Evolutionary conservation across 2,888 invertebrate genomes (phyloP), one percentile per base, ranked within the genome.

Genomic region (Notodonta ziczac): DNA sequence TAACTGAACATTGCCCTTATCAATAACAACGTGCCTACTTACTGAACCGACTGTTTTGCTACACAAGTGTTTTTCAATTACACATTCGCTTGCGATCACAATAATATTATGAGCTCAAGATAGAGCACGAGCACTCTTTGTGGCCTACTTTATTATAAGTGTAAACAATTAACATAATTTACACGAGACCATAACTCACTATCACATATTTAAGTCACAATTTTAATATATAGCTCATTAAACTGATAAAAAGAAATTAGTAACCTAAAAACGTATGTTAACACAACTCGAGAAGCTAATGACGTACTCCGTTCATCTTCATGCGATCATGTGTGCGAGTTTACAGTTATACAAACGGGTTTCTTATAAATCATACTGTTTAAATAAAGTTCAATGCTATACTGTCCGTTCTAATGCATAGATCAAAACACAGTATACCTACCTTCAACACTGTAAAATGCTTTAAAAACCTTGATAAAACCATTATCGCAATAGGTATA

Each of bases 1-100:
- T 62, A 62, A 74, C 74, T 75, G 71, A 74, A 65, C 44, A 44
- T 44, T 62, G 62, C 60, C 53, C 62, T 74, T 73, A 73, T 72
- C 76, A 68, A 66, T 52, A 57, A 57, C 51, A 32, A 56, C 42
- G 12, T 50, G 12, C 42, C 12, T 42, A 42, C 42, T 10, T 46
- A 64, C n/a, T 9, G 48, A 50, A 39, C 24, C 4, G 51, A 59
- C 52, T 48, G 53, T 67, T 71, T 67, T 51, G 61, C 58, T 59
- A 65, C 62, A 62, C n/a, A 39, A 35, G 54, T 54, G 54, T 54
- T 54, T n/a, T 39, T 54, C 54, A 54, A 54, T 54, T 24, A 39
- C 35, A 32, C 10, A 5, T 16, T 50, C 50, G 9, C 50, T 50
- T 14, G 16, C 16, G 32, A 12, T 24, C 52, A 32, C 32, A 52